phyloP scores from a whole-genome alignment of 2,797 vertebrate species.

The Tarsius wallacei region DNA sequence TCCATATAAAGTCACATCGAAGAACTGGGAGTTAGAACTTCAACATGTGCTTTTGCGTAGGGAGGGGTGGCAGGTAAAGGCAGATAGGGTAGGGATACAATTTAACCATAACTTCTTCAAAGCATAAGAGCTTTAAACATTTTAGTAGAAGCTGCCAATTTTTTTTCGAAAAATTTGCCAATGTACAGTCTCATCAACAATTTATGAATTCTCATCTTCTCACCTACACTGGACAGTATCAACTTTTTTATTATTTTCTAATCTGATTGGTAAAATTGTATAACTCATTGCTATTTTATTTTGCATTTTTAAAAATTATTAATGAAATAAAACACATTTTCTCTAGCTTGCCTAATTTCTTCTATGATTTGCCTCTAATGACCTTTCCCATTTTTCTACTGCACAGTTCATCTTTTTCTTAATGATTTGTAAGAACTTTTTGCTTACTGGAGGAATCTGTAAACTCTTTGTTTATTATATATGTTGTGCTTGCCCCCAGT shows the following conservation, averaged over 20 bases:
- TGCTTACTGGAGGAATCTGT: background rate
- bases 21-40: background rate
- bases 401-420: conserved; percentile 10
- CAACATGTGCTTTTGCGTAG: background rate
- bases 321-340: conserved; percentile 43
- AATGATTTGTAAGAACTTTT: conserved; percentile 49
- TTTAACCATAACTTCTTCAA: conserved; percentile 37
- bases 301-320: background rate
- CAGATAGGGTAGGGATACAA: background rate
- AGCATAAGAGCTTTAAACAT: background rate
- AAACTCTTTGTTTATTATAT: background rate
- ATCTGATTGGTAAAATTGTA: conserved; percentile 7
- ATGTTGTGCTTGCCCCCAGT: background rate
- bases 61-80: background rate
- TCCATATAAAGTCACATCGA: conserved; percentile 11
- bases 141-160: background rate
- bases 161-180: conserved; percentile 40
- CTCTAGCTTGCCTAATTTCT: conserved; percentile 44
- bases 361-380: conserved; percentile 9
- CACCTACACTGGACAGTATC: background rate
- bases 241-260: conserved; percentile 45
- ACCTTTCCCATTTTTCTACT: conserved; percentile 42
- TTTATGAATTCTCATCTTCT: conserved; percentile 22
- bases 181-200: conserved; percentile 26
- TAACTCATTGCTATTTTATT: conserved; percentile 20